These are phyloP conservation scores for Tigriopus californicus DNA, from an alignment of 2,888 invertebrate genomes.

Conservation along the genomic window DNA sequence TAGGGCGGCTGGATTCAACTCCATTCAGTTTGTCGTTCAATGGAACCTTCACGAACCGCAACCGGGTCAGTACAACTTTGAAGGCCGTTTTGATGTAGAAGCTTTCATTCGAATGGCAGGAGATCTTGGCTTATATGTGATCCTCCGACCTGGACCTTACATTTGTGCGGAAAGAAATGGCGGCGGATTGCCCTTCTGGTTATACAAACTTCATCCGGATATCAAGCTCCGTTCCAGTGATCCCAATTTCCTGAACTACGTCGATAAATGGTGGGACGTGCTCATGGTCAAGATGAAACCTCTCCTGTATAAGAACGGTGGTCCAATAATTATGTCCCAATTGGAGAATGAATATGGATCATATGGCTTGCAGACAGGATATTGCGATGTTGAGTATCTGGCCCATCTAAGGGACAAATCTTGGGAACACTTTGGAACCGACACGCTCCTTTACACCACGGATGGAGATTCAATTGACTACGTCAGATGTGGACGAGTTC, in stretches of 20 bases:
- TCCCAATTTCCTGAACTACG: background rate
- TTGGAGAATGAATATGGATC: conserved; percentile 90
- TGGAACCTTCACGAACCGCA: conserved; percentile 30
- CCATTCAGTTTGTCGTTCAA: conserved; percentile 32
- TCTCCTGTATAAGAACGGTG: conserved; percentile 47
- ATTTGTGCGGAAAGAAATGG: conserved; percentile 37
- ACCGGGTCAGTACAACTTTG: conserved; percentile 26
- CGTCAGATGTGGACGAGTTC: conserved; percentile 46
- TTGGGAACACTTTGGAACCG: background rate
- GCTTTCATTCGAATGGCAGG: background rate
- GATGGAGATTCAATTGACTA: conserved; percentile 41
- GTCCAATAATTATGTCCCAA: conserved; percentile 69
- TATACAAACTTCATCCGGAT: conserved; percentile 36
- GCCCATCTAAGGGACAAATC: conserved; percentile 39
- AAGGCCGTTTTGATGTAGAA: conserved; percentile 9
- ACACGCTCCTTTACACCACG: conserved; percentile 58
- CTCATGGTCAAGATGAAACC: conserved; percentile 34
- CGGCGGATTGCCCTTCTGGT: conserved; percentile 59
- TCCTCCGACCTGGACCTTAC: conserved; percentile 36
- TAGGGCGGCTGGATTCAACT: conserved; percentile 33
- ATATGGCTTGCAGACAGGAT: conserved; percentile 33
- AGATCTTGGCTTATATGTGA: conserved; percentile 24
- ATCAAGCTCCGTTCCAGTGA: conserved; percentile 36
- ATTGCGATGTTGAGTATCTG: conserved; percentile 50
- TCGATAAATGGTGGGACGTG: conserved; percentile 25